These are phyloP conservation scores for Phlogophora meticulosa DNA, from an alignment of 2,888 invertebrate species.

Conservation along the genomic window DNA sequence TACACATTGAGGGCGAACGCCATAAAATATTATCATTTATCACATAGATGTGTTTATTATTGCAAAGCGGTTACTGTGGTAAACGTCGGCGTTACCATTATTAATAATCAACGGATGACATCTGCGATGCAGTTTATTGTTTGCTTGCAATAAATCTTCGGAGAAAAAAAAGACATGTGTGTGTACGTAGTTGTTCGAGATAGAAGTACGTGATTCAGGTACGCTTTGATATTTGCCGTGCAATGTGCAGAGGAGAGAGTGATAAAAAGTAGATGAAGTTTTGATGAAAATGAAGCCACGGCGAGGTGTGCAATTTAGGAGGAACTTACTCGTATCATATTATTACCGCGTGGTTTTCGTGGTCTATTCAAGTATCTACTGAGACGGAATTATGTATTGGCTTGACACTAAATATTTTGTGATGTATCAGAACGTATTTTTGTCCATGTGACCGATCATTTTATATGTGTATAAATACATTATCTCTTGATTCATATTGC, in stretches of 20 bases:
- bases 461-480: too few relatives aligned
- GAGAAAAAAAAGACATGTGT: conserved; percentile 69
- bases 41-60: conserved; percentile 88
- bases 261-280: not conserved
- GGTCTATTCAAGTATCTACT: too few relatives aligned
- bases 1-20: conserved; percentile 85
- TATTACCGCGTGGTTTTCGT: too few relatives aligned
- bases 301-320: too few relatives aligned
- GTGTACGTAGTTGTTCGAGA: conserved; percentile 67
- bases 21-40: conserved; percentile 90
- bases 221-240: conserved; percentile 18
- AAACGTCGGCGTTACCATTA: conserved; percentile 87
- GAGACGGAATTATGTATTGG: too few relatives aligned
- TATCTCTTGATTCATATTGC: conserved; percentile 3
- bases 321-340: too few relatives aligned
- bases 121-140: conserved; percentile 84
- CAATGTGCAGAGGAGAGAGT: too few relatives aligned
- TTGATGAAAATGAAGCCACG: too few relatives aligned
- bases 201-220: conserved; percentile 42
- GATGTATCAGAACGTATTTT: too few relatives aligned
- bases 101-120: conserved; percentile 85
- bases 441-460: too few relatives aligned
- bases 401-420: too few relatives aligned
- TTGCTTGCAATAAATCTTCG: conserved; percentile 73
- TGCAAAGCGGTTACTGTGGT: conserved; percentile 87